These are phyloP conservation scores for Micronycteris hirsuta DNA, from an alignment of 2,113 vertebrate species.

Conservation along the genomic window DNA sequence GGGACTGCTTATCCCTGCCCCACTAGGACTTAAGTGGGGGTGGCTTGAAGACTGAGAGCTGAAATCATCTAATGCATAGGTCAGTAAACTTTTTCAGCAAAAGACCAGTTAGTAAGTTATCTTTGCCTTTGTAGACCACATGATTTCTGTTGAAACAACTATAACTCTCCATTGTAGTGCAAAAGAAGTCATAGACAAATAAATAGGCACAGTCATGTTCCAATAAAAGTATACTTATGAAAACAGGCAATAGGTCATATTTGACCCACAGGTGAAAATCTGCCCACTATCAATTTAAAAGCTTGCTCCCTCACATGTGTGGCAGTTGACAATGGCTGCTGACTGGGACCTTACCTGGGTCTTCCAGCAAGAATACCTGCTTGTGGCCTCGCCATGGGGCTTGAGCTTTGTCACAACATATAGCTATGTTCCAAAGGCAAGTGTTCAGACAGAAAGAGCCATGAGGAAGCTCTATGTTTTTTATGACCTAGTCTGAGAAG, in stretches of 20 bases:
- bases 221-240: constrained; percentile 16
- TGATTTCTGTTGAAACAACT: neutral
- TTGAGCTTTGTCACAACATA: neutral
- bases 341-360: neutral
- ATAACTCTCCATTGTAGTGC: neutral
- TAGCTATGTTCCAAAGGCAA: neutral
- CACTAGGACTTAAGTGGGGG: neutral
- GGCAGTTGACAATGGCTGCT: neutral
- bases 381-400: neutral
- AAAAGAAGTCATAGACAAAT: neutral
- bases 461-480: neutral
- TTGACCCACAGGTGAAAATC: neutral
- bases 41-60: neutral
- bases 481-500: neutral
- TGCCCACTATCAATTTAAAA: neutral
- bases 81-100: neutral
- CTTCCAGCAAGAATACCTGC: neutral
- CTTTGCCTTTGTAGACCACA: neutral
- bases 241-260: neutral
- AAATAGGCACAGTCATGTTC: neutral
- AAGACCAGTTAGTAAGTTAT: neutral
- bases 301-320: neutral
- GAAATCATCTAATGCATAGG: neutral
- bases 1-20: neutral
- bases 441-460: neutral